Evolutionary conservation across 2,888 invertebrate species (phyloP).

Genomic region (Melanchra persicariae): DNA sequence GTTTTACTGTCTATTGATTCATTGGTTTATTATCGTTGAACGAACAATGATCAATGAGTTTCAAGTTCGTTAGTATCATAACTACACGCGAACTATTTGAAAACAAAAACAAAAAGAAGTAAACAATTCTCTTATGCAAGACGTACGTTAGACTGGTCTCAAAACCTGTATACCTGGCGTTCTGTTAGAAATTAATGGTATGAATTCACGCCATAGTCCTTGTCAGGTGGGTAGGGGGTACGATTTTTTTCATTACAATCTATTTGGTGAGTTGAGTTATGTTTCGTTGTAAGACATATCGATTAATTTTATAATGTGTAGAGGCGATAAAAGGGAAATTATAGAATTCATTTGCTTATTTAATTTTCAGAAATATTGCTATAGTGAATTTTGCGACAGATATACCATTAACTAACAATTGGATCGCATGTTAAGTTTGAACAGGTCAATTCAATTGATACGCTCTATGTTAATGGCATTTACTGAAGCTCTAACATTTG

Average conservation of each 20-base stretch:
- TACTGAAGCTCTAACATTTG: constrained; percentile 13
- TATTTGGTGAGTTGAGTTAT: not conserved
- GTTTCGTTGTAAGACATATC: not conserved
- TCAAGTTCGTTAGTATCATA: constrained; percentile 66
- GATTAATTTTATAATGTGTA: not conserved
- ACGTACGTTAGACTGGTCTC: constrained; percentile 45
- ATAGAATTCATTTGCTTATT: too few species aligned
- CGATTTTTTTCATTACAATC: not conserved
- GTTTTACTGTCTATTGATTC: constrained; percentile 69
- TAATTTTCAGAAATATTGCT: not conserved
- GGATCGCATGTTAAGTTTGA: constrained; percentile 3
- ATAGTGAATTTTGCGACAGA: not conserved
- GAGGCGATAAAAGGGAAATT: not conserved
- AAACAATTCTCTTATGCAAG: constrained; percentile 61
- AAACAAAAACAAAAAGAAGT: constrained; percentile 73
- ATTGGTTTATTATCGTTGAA: constrained; percentile 66
- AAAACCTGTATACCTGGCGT: constrained; percentile 49
- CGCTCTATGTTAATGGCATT: constrained; percentile 33
- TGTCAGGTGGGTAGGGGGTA: not conserved
- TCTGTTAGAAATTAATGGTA: constrained; percentile 32
- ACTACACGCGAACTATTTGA: constrained; percentile 68
- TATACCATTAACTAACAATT: constrained; percentile 7
- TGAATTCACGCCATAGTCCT: constrained; percentile 19
- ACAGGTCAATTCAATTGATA: constrained; percentile 35
- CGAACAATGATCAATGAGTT: constrained; percentile 75